Evolutionary conservation across 2,113 vertebrate genomes (phyloP).

Genomic region (Gallinago media): DNA sequence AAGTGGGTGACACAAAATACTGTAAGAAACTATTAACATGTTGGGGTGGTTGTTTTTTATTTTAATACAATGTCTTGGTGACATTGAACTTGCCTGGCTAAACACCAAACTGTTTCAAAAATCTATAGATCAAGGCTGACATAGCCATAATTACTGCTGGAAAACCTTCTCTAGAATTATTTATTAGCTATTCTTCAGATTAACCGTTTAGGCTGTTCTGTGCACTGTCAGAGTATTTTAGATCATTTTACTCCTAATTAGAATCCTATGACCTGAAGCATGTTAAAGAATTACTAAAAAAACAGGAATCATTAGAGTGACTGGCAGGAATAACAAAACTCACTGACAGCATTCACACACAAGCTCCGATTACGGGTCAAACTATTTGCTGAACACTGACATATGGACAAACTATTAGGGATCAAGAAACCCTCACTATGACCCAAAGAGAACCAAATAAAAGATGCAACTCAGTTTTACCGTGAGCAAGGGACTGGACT

Average conservation of each 20-base stretch:
- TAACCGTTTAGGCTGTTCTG: background rate
- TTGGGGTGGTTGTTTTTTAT: background rate
- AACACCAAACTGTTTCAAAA: background rate
- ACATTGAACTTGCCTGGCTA: background rate
- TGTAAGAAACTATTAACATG: background rate
- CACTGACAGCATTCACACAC: background rate
- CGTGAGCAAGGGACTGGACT: background rate
- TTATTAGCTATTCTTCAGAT: background rate
- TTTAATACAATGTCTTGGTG: background rate
- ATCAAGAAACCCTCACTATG: background rate
- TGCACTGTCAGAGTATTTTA: background rate
- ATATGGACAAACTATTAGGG: background rate
- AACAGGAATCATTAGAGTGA: background rate
- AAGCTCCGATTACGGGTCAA: background rate
- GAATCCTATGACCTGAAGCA: background rate
- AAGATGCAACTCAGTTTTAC: background rate
- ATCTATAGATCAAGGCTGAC: background rate
- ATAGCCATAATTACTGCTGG: background rate
- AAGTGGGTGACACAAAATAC: background rate
- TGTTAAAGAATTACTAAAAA: background rate
- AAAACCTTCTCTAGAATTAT: background rate
- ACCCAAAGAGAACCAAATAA: background rate
- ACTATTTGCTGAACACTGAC: background rate
- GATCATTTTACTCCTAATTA: background rate
- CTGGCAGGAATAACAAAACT: background rate